These are phyloP conservation scores for Neelides folsomi DNA, from an alignment of 2,888 invertebrate genomes.

Conservation along the genomic window DNA sequence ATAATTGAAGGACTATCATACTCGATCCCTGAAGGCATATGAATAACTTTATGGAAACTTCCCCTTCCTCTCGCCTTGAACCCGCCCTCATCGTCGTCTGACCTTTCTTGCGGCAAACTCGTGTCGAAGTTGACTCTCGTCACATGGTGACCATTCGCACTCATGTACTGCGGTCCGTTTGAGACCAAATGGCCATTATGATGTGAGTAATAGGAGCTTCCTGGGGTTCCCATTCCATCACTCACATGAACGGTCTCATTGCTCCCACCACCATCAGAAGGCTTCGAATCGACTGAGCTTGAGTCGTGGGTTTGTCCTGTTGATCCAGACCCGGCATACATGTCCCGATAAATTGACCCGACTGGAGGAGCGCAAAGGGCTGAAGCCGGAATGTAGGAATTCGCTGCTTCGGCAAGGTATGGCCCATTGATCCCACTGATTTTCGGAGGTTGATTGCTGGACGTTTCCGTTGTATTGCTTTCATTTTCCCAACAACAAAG, in stretches of 20 bases:
- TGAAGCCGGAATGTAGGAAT: slow-evolving; percentile 31
- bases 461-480: slow-evolving; percentile 15
- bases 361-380: slow-evolving; percentile 27
- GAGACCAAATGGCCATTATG: slow-evolving; percentile 6
- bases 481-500: slow-evolving; percentile 33
- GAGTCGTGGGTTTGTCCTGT: slow-evolving; percentile 30
- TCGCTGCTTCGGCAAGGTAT: slow-evolving; percentile 22
- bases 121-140: neutral
- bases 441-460: slow-evolving; percentile 12
- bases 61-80: slow-evolving; percentile 22
- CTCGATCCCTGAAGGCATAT: slow-evolving; percentile 29
- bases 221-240: slow-evolving; percentile 25
- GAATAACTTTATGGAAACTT: slow-evolving; percentile 30
- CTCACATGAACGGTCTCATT: slow-evolving; percentile 32
- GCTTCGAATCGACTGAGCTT: slow-evolving; percentile 31
- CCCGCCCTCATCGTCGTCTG: slow-evolving; percentile 32
- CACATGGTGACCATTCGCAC: slow-evolving; percentile 1
- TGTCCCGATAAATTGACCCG: slow-evolving; percentile 30
- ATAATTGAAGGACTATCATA: slow-evolving; percentile 32
- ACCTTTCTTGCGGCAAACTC: slow-evolving; percentile 11
- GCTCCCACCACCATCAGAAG: slow-evolving; percentile 26
- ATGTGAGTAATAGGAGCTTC: slow-evolving; percentile 23
- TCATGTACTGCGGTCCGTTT: neutral
- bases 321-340: slow-evolving; percentile 30
- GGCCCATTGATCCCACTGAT: slow-evolving; percentile 20